Evolutionary conservation across 2,888 invertebrate genomes (phyloP).

Genomic region (Drosophila peninsularis): DNA sequence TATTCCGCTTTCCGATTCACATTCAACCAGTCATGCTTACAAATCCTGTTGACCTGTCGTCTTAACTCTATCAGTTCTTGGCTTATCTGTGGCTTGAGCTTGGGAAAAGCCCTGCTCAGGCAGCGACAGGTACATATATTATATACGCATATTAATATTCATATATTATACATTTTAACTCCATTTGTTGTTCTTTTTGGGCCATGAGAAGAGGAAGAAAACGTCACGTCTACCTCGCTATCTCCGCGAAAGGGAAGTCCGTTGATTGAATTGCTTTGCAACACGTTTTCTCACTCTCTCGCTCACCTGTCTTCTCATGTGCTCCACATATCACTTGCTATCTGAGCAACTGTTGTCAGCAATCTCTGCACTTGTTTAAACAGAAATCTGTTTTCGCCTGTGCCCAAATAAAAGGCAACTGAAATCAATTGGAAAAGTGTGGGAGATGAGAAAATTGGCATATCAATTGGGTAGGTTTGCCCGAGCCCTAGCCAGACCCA

Average conservation of each 20-base stretch:
- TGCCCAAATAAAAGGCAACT: slow-evolving; percentile 5
- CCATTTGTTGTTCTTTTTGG: slow-evolving; percentile 2
- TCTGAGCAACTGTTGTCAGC: slow-evolving; percentile 11
- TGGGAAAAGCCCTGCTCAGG: neutral
- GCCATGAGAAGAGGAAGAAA: slow-evolving; percentile 19
- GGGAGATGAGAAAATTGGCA: slow-evolving; percentile 1
- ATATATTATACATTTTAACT: neutral
- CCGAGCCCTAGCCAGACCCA: no score
- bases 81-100: neutral
- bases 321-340: slow-evolving; percentile 24
- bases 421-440: slow-evolving; percentile 5
- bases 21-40: no score
- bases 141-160: neutral
- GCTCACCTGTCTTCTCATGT: neutral
- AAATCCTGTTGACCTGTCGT: neutral
- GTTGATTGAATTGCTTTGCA: slow-evolving; percentile 46
- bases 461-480: neutral
- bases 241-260: slow-evolving; percentile 30
- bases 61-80: neutral
- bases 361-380: slow-evolving; percentile 45
- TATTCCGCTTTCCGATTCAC: neutral
- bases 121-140: neutral
- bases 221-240: slow-evolving; percentile 12
- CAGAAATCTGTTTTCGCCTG: slow-evolving; percentile 23
- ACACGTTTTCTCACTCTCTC: slow-evolving; percentile 18